Conservation (phyloP, 2,888 invertebrate genomes). For the Perizoma affinitatum region DNA sequence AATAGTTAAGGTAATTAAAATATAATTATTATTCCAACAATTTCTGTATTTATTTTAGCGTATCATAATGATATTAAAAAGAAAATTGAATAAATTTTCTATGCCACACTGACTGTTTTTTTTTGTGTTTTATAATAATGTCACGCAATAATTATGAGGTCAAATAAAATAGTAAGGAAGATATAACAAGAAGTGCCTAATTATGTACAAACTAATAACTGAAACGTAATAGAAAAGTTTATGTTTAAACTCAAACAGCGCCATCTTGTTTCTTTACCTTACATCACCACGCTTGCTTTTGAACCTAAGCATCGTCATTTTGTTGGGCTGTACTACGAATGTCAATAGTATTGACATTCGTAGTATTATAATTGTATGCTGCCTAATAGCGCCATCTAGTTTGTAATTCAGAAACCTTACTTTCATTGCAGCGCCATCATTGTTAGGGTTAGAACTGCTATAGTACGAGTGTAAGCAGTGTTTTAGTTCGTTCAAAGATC, state of each 20-base stretch:
- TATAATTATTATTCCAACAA: slow-evolving; percentile 73
- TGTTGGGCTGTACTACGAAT: neutral
- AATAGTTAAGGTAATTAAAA: slow-evolving; percentile 51
- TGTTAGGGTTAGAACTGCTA: too few species aligned
- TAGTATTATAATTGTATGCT: too few species aligned
- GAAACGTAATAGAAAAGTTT: too few species aligned
- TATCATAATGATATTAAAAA: slow-evolving; percentile 76
- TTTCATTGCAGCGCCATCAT: too few species aligned
- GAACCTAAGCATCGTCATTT: neutral
- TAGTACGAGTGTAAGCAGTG: too few species aligned
- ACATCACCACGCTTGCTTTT: neutral
- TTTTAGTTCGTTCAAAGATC: too few species aligned
- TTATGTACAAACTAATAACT: too few species aligned
- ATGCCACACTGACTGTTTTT: slow-evolving; percentile 73
- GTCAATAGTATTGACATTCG: too few species aligned
- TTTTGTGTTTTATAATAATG: slow-evolving; percentile 36
- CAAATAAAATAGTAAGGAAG: neutral
- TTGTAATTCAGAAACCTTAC: too few species aligned
- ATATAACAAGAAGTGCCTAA: too few species aligned
- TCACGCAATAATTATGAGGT: neutral
- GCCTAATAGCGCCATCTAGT: too few species aligned
- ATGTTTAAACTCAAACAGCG: slow-evolving; percentile 4
- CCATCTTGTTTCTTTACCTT: slow-evolving; percentile 1
- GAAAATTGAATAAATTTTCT: slow-evolving; percentile 82
- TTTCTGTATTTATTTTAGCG: slow-evolving; percentile 83